Evolutionary conservation across 2,113 vertebrate species (phyloP).

Genomic region (Eulemur rufifrons): DNA sequence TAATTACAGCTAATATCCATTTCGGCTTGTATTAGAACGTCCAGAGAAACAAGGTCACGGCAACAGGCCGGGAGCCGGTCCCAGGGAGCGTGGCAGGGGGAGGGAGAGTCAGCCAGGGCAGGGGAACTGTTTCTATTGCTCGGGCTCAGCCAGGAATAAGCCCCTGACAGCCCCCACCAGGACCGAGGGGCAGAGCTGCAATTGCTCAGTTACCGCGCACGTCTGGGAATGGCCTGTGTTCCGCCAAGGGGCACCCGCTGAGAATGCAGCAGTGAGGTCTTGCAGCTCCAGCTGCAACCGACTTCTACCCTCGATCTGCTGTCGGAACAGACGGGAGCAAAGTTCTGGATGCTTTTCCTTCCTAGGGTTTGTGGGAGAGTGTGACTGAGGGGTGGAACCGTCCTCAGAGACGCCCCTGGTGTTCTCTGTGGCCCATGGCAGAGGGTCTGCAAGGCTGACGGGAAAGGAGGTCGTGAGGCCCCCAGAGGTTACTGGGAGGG

Average conservation of each 20-base stretch:
- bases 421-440: neutral
- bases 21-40: slow-evolving; percentile 81
- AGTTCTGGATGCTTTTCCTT: neutral
- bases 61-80: slow-evolving; percentile 80
- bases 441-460: neutral
- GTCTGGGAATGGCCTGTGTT: rapidly evolving
- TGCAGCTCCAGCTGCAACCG: slow-evolving; percentile 35
- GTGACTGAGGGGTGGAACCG: neutral
- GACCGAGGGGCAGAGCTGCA: rapidly evolving
- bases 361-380: neutral
- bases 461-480: neutral
- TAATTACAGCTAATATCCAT: slow-evolving; percentile 88
- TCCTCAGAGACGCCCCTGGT: neutral
- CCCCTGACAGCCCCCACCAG: slow-evolving; percentile 68
- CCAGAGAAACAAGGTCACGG: slow-evolving; percentile 85
- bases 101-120: slow-evolving; percentile 58
- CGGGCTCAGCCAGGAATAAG: slow-evolving; percentile 71
- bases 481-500: neutral
- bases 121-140: slow-evolving; percentile 73
- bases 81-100: slow-evolving; percentile 50
- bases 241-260: neutral
- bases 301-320: slow-evolving; percentile 59
- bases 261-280: slow-evolving; percentile 46
- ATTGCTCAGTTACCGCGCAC: rapidly evolving
- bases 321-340: neutral